Evolutionary conservation across 2,888 invertebrate genomes (phyloP).

Genomic region (Lasioglossum pauxillum): DNA sequence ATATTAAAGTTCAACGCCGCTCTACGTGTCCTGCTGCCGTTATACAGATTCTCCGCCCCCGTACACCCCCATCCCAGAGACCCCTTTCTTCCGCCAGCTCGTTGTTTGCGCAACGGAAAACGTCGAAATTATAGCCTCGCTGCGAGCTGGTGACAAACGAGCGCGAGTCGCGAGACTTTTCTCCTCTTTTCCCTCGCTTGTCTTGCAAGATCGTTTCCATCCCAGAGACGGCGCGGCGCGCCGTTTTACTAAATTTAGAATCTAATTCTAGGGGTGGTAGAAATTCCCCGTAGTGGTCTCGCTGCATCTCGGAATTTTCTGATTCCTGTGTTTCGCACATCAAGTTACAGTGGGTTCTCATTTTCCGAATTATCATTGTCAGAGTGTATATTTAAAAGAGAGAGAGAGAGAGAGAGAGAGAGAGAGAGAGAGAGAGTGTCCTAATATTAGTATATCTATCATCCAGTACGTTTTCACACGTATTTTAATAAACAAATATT

Average conservation of each 20-base stretch:
- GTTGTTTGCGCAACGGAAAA: conserved; percentile 53
- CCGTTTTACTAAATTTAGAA: neutral
- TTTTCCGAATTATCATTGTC: neutral
- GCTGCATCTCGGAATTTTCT: neutral
- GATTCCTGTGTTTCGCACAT: neutral
- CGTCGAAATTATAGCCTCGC: conserved; percentile 57
- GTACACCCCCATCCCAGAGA: neutral
- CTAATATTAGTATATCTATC: too few species aligned
- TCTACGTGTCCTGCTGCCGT: conserved; percentile 54
- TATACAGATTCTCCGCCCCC: conserved; percentile 58
- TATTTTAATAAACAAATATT: too few species aligned
- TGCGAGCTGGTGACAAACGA: conserved; percentile 41
- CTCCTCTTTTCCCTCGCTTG: neutral
- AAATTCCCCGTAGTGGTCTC: neutral
- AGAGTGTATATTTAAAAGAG: too few species aligned
- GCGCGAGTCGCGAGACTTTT: conserved; percentile 4
- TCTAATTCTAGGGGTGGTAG: neutral
- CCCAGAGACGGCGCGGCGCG: neutral
- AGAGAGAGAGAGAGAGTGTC: too few species aligned
- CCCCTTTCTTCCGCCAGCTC: conserved; percentile 25
- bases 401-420: too few species aligned
- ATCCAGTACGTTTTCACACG: too few species aligned
- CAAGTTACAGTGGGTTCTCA: neutral
- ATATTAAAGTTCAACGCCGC: conserved; percentile 78
- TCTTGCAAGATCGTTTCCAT: neutral